Evolutionary conservation across 2,113 vertebrate species (phyloP), one percentile per base, ranked within the genome.

Genomic region (Ochotona princeps): DNA sequence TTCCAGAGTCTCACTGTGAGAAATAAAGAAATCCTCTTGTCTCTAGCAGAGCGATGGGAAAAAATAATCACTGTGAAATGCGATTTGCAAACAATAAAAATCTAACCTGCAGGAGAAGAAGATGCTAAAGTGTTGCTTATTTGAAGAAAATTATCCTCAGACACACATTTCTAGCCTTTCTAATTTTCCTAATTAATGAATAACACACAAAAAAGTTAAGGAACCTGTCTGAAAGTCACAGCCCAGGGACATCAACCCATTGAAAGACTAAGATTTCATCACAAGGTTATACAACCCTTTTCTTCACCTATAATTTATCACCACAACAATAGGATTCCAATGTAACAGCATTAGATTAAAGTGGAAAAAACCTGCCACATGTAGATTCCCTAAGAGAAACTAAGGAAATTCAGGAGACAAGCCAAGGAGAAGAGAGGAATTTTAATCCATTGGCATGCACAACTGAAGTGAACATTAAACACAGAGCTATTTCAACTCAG

Each of bases 1-100:
- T 0, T 1, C 2, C 23, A 2, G 1, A 49, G 2, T 54, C 51
- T 83, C 26, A 57, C 3, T 2, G 25, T 73, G 17, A 73, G 10
- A 17, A 65, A 7, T 23, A 23, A 69, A 54, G 20, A n/a, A 83
- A 61, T 0, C 0, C 2, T 20, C 8, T 1, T 86, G 30, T 1
- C 12, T 74, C 2, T 70, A 32, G 26, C 18, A 23, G 3, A 67
- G 14, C 9, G 3, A 69, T 21, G 32, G 12, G 26, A 17, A 75
- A 87, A 7, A 69, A 4, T 23, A 70, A 47, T 5, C 26, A 74
- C 12, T 51, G 23, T 57, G 12, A 38, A 65, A 47, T 81, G 32
- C 2, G 8, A 13, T 60, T 70, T 44, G 35, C 8, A 4, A 5
- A 38, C 23, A 13, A 21, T 47, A 54, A 81, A 4, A 5, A n/a